These are phyloP conservation scores for Teinopalpus imperialis DNA, from an alignment of 2,888 invertebrate genomes.

Conservation along the genomic window DNA sequence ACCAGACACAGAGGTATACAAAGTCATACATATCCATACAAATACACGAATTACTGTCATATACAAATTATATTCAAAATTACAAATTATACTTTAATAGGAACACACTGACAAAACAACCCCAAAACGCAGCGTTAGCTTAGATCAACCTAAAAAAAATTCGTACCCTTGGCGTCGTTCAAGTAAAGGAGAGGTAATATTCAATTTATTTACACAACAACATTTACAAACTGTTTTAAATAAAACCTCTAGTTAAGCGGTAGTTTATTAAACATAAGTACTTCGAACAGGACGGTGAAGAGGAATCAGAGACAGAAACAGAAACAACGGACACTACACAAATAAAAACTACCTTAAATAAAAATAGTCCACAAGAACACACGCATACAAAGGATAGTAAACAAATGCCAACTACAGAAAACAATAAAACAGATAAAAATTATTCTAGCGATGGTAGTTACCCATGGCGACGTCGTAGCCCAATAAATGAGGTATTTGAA, in stretches of 20 bases:
- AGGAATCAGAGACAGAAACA: slow-evolving; percentile 8
- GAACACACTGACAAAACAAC: slow-evolving; percentile 46
- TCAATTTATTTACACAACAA: neutral
- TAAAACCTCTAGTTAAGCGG: too few species aligned
- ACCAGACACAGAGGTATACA: slow-evolving; percentile 50
- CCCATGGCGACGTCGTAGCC: slow-evolving; percentile 26
- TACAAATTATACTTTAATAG: slow-evolving; percentile 41
- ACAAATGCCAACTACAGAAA: neutral
- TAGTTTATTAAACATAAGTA: neutral
- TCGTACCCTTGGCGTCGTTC: slow-evolving; percentile 41
- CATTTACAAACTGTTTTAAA: too few species aligned
- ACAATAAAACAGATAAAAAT: slow-evolving; percentile 6
- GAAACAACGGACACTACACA: slow-evolving; percentile 29
- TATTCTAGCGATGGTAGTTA: slow-evolving; percentile 10
- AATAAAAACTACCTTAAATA: slow-evolving; percentile 17
- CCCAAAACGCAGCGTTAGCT: slow-evolving; percentile 51
- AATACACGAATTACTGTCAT: slow-evolving; percentile 35
- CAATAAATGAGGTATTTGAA: slow-evolving; percentile 37
- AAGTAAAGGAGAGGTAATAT: slow-evolving; percentile 44
- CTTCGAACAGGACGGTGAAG: slow-evolving; percentile 6
- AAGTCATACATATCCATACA: slow-evolving; percentile 52
- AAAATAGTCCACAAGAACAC: neutral
- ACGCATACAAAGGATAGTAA: neutral
- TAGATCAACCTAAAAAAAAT: slow-evolving; percentile 44
- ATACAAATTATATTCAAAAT: slow-evolving; percentile 25